A percentile compares a stretch with the other conserved stretches of the same genome.
phyloP scores from a whole-genome alignment of 2,888 invertebrate species.

The Minunthozetes semirufus region DNA sequence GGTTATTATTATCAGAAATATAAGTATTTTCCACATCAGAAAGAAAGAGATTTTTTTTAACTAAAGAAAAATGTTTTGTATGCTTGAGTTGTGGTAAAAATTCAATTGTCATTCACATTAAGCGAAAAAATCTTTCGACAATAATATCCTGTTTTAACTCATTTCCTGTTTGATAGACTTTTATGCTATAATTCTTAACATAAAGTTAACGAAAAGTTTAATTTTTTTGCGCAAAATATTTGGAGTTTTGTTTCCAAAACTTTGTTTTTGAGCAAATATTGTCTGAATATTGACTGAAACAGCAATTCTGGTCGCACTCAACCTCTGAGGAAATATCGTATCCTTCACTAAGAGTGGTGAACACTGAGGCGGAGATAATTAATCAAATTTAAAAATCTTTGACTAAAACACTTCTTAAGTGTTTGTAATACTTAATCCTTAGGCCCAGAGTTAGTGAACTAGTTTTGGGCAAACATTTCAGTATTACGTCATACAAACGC shows the following conservation, averaged over 20 bases:
- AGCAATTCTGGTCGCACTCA: background rate
- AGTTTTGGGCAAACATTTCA: background rate
- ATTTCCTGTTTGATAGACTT: slow-evolving; percentile 26
- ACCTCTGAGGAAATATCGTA: slow-evolving; percentile 10
- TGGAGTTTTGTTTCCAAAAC: background rate
- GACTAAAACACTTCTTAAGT: background rate
- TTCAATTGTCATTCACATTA: slow-evolving; percentile 4
- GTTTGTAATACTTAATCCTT: background rate
- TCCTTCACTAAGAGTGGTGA: background rate
- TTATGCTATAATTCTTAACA: background rate
- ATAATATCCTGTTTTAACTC: slow-evolving; percentile 26
- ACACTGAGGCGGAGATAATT: slow-evolving; percentile 13
- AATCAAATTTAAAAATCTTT: background rate
- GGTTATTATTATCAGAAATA: too few species aligned
- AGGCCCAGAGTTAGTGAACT: slow-evolving; percentile 11
- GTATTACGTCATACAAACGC: slow-evolving; percentile 16
- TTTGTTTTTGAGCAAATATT: background rate
- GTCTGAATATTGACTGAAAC: background rate
- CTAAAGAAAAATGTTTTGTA: background rate
- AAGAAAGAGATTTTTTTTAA: background rate
- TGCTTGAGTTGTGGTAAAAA: slow-evolving; percentile 8
- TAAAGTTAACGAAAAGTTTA: background rate
- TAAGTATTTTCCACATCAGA: background rate
- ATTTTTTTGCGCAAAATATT: background rate
- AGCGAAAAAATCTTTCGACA: slow-evolving; percentile 7